Base-by-base conservation (phyloP, 2,113 vertebrate species). In the Probosciger aterrimus region DNA sequence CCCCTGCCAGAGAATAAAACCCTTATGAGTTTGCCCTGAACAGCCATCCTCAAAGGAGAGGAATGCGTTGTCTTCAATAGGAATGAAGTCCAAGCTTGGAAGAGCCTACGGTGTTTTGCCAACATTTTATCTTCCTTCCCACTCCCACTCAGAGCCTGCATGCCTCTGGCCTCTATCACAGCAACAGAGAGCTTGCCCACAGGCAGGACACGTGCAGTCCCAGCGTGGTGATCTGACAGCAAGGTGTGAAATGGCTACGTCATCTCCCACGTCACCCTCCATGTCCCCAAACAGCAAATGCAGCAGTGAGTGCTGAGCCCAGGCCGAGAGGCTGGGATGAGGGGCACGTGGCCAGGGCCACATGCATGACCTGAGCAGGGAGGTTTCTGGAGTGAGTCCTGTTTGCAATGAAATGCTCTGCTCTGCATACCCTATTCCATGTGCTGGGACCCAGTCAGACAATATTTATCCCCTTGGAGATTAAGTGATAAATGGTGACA, bases 171-270 rank as follows among this genome's bases (percentile, higher is more conserved):
- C 11, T 52, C 55, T 22, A 2, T 52, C 57, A 3, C 44, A 27
- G 70, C 0, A 1, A 6, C 81, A 62, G 50, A 43, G 39, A 63
- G 20, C 23, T 41, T 13, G 0, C 18, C 39, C 30, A 0, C 31
- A 18, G 55, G 18, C 68, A 30, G 41, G 47, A 89, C 55, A 37
- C 1, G 0, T 8, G 55, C 10, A 35, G n/a, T 63, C 69, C 23
- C 27, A 33, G 64, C 33, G 10, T 1, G 3, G 23, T 55, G 35
- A 22, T 33, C 27, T 44, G 52, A 33, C 31, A 68, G 65, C 82
- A 35, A 39, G 44, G 4, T 63, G 30, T 68, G 44, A 37, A 55
- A 28, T 14, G 23, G 62, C 50, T 16, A 52, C 9, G 30, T 23
- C 28, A 44, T 16, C 4, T 16, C 44, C 6, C 27, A 30, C 0